phyloP scores from a whole-genome alignment of 2,797 vertebrate species.

The Melanotaenia maccullochi region DNA sequence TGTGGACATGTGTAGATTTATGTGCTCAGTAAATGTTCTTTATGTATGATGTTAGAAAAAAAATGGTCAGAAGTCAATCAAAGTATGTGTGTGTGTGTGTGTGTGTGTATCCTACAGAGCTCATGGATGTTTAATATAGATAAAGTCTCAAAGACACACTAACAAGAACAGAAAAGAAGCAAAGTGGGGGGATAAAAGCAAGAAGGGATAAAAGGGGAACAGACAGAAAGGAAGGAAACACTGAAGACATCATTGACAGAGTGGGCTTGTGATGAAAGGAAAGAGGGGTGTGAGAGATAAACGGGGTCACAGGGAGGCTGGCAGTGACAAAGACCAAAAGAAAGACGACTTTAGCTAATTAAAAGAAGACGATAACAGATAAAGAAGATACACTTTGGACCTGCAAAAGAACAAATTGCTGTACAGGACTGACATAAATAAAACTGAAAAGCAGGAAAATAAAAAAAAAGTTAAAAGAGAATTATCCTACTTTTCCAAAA shows the following conservation, averaged over 20 bases:
- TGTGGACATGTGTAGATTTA: slow-evolving; percentile 27
- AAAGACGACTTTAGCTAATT: slow-evolving; percentile 24
- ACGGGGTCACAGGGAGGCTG: slow-evolving; percentile 43
- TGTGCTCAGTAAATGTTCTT: not conserved
- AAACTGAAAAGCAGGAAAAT: not conserved
- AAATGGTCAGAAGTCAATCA: slow-evolving; percentile 1
- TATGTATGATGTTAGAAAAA: slow-evolving; percentile 7
- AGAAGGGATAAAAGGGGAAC: slow-evolving; percentile 14
- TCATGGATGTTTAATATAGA: slow-evolving; percentile 27
- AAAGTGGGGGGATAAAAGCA: slow-evolving; percentile 52
- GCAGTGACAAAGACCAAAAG: slow-evolving; percentile 24
- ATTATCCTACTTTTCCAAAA: not conserved
- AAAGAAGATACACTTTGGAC: slow-evolving; percentile 20
- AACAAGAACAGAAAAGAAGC: slow-evolving; percentile 35
- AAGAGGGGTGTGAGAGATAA: slow-evolving; percentile 27
- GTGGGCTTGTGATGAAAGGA: slow-evolving; percentile 54
- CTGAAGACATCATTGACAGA: slow-evolving; percentile 43
- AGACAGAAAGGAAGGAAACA: slow-evolving; percentile 53
- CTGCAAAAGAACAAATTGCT: slow-evolving; percentile 3
- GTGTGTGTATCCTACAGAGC: slow-evolving; percentile 12
- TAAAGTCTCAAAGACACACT: slow-evolving; percentile 29
- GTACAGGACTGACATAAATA: not conserved
- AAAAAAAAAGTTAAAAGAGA: not conserved
- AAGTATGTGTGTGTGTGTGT: not conserved
- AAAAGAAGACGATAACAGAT: slow-evolving; percentile 24